Percentiles rank a stretch among this genome's conserved stretches.
phyloP scores from a whole-genome alignment of 2,113 vertebrate genomes.

The Pristiophorus japonicus region DNA sequence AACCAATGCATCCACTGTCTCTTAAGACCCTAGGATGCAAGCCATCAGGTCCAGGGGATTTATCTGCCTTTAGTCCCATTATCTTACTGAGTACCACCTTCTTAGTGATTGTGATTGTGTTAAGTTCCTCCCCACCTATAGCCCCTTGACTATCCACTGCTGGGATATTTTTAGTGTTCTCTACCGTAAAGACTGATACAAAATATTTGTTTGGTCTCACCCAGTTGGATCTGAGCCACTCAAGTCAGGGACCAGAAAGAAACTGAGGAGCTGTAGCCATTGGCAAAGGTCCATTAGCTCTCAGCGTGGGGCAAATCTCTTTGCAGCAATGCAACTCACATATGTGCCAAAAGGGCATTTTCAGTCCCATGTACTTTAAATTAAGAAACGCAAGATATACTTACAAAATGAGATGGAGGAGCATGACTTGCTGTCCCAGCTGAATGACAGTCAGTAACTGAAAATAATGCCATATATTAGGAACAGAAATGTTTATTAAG shows the following conservation, averaged over 20 bases:
- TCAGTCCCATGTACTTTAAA: not conserved
- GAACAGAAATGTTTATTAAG: conserved; percentile 42
- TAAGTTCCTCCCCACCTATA: too few species aligned
- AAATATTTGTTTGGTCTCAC: too few species aligned
- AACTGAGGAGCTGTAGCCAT: not conserved
- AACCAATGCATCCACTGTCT: too few species aligned
- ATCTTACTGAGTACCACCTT: too few species aligned
- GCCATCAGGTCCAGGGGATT: too few species aligned
- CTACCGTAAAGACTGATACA: too few species aligned
- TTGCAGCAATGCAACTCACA: not conserved
- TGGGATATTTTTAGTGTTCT: too few species aligned
- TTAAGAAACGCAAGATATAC: conserved; percentile 41
- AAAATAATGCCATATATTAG: conserved; percentile 30
- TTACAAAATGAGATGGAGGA: conserved; percentile 59
- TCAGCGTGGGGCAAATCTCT: not conserved
- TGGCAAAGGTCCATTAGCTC: not conserved
- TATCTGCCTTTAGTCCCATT: too few species aligned
- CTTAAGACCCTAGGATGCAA: too few species aligned
- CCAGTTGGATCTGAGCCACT: not conserved
- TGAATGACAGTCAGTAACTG: conserved; percentile 59
- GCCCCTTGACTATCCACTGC: too few species aligned
- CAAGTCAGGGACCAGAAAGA: not conserved
- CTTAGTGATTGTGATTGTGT: too few species aligned
- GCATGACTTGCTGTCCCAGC: conserved; percentile 57
- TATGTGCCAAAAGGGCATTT: not conserved